phyloP scores from a whole-genome alignment of 2,797 vertebrate genomes.

The Muscicapa striata region DNA sequence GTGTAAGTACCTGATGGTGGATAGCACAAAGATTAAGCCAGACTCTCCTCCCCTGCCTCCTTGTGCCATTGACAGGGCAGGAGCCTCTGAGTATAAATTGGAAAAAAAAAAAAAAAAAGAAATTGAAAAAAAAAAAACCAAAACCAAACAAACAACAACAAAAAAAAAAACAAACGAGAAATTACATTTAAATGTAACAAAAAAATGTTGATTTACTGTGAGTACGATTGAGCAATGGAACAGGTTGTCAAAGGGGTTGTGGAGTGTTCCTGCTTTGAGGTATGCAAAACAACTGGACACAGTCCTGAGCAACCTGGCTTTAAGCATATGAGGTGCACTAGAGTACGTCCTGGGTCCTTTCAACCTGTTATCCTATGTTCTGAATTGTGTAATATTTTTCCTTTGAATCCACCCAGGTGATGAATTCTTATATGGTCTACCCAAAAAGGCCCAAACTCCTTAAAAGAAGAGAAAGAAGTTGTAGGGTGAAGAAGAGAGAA shows the following conservation, averaged over 20 bases:
- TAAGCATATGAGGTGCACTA: background rate
- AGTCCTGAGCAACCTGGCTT: background rate
- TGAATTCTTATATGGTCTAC: background rate
- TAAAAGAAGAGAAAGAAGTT: background rate
- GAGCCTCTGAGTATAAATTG: background rate
- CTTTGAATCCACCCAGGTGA: background rate
- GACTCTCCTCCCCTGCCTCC: background rate
- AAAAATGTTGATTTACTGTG: background rate
- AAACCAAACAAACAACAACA: too few relatives aligned
- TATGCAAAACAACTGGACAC: background rate
- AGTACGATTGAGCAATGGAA: rapidly evolving
- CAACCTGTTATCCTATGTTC: background rate
- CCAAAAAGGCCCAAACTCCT: background rate
- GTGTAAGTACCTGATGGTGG: background rate
- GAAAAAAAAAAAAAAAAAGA: background rate
- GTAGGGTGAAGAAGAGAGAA: background rate
- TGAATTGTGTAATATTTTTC: background rate
- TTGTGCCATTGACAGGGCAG: background rate
- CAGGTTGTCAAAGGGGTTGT: background rate
- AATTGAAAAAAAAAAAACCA: too few relatives aligned
- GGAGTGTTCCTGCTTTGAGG: background rate
- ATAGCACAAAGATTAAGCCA: background rate
- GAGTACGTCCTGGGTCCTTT: background rate
- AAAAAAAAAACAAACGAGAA: background rate
- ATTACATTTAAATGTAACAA: background rate